Base-by-base conservation (phyloP, 1,140 invertebrate genomes). In the Pteromalus puparum region DNA sequence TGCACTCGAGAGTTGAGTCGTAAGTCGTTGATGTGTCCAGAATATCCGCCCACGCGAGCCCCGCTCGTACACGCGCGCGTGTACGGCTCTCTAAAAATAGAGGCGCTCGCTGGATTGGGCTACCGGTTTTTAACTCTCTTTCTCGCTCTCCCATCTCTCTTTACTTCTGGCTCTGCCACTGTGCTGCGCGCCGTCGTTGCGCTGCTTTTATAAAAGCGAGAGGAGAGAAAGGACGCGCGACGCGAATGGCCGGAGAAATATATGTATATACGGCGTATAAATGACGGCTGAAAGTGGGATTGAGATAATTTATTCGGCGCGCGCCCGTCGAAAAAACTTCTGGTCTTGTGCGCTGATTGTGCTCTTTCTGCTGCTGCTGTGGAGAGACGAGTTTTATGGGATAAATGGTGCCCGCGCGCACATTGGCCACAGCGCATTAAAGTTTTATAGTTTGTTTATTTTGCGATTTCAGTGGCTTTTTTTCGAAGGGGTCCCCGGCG, bases 41-140 rank as follows among this genome's bases (percentile, higher is more conserved):
- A 78, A 83, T n/a, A n/a, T 68, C 72, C 86, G 87, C 83, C 85
- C 84, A 86, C 86, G 76, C 83, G 21, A 53, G 38, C 13, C 0
- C 24, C 85, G 78, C 87, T 88, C 86, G 4, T 5, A 34, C 3
- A 1, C 38, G 38, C 38, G 10, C 38, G 38, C 38, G 38, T 7
- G 10, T 7, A 42, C 38, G 38, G 38, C 88, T 87, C 88, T 89
- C 89, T 91, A 91, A 92, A 92, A 90, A 91, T 91, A 91, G 85
- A 85, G 83, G 85, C 86, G 86, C 76, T 86, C 81, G 88, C 87
- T 70, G 88, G 88, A 90, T 89, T 86, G 89, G 88, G 91, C 91
- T 92, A 91, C 91, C 89, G 91, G 91, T 92, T 91, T 91, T 89
- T 88, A 90, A 91, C 46, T 46, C 89, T 90, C 87, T 87, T 86